Evolutionary conservation across 2,113 vertebrate genomes (phyloP), one percentile per base, ranked within the genome.

Genomic region (Ameiurus melas): DNA sequence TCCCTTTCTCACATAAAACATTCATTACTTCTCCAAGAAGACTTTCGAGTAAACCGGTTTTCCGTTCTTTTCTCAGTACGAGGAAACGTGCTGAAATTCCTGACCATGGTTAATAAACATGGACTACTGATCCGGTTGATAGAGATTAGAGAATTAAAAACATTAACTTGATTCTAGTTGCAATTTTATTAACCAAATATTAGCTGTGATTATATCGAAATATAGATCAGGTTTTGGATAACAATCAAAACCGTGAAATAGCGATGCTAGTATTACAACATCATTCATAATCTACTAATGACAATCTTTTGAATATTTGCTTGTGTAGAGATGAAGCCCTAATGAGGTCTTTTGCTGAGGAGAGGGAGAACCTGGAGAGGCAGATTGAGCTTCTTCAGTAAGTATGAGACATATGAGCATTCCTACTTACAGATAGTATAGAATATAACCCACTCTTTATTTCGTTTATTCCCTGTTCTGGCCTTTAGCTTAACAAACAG

Each of bases 331-430:
- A 98, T 51, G 94, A 98, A 90, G 97, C 97, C 93, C 94, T 99
- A 84, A 96, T 99, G 90, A 95, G 94, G 88, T 96, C 96, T 16
- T 98, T 97, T 90, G 94, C 96, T 16, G 97, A 99, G 91, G 98
- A 99, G 90, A 95, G 97, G 92, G 97, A 96, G 89, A 95, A 95
- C 92, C 93, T 99, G 93, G 97, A 97, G 95, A 96, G 95, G 89
- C 98, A 99, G 95, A 97, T 99, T 86, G 97, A 98, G 93, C 95
- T 99, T 64, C 95, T 99, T 90, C 98, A 99, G 98, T 99, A 96
- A 96, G 97, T 96, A 55, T 22, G 1, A 68, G 25, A 71, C 47
- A 25, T 30, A 47, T 27, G 47, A 55, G 51, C 66, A 17, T 68
- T 64, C 6, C 25, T 27, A 27, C 60, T 79, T 53, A 33, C 51